Base-by-base conservation (phyloP, 2,113 vertebrate species). In the Microcebus griseorufus region DNA sequence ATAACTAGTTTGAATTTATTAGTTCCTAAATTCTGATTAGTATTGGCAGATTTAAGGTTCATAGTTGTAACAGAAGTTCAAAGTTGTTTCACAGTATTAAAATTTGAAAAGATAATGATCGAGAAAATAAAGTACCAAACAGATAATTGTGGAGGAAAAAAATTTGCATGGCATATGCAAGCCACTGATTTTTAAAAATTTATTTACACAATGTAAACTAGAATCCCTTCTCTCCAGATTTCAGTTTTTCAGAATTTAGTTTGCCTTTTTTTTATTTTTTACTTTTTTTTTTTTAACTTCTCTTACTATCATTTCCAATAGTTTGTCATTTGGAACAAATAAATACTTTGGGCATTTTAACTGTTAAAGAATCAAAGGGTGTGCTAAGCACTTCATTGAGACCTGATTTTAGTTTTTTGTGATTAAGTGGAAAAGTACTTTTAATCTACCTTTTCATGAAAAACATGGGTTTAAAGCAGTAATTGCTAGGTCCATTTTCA, bases 1-100 rank as follows among this genome's bases (percentile, higher is more conserved):
- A 55, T 53, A 79, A 37, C 16, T 90, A 55, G 27, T 69, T 94
- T 94, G 67, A 75, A 93, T 94, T 65, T 88, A 78, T 93, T 93
- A 93, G 45, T 93, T 92, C 25, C 12, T 73, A 48, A 91, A 78
- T 22, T 92, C 4, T 91, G 13, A 58, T 37, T 90, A n/a, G 39
- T 93, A 79, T 80, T 55, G 78, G 79, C 48, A 89, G 55, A 79
- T 78, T 93, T 39, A 88, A 86, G 29, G 86, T 62, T 96, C 39
- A 79, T 84, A 76, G 53, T 84, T 85, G n/a, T 5, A 94, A 53
- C 27, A 97, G 90, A 78, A 88, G 23, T 91, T 84, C 9, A 88
- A 95, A 93, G 37, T 45, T 86, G 23, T 91, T 93, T 95, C 11
- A 73, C 25, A 94, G 1, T 93, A 25, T 96, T 95, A 81, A 84